Percentiles rank a stretch among this genome's conserved stretches.
phyloP scores from a whole-genome alignment of 2,888 invertebrate genomes.

The Orchesella flavescens region DNA sequence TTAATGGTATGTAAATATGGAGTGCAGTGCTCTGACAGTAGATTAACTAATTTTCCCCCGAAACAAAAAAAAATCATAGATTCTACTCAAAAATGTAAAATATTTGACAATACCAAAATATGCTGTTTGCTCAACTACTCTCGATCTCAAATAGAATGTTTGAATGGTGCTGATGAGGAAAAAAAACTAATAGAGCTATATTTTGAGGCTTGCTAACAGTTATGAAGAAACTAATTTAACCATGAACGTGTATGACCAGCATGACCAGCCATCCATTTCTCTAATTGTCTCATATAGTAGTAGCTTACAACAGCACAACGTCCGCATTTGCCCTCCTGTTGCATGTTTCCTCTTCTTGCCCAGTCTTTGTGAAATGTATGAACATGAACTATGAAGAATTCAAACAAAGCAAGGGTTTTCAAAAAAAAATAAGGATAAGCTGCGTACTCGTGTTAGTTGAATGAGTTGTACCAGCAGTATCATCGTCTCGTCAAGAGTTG shows the following conservation, averaged over 20 bases:
- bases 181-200: too few species aligned
- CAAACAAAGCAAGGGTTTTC: conserved; percentile 13
- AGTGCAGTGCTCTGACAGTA: too few species aligned
- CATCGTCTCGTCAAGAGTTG: conserved; percentile 17
- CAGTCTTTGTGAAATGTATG: neutral
- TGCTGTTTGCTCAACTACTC: too few species aligned
- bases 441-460: conserved; percentile 20
- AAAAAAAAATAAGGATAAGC: too few species aligned
- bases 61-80: too few species aligned
- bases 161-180: too few species aligned
- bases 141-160: too few species aligned
- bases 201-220: too few species aligned
- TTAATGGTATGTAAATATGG: too few species aligned
- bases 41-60: too few species aligned
- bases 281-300: conserved; percentile 31
- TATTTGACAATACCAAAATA: too few species aligned
- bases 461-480: conserved; percentile 29
- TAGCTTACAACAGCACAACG: neutral
- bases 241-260: conserved; percentile 36
- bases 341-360: neutral
- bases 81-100: too few species aligned
- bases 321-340: neutral
- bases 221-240: conserved; percentile 38
- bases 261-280: conserved; percentile 40
- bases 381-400: conserved; percentile 4